Conservation (phyloP, 2,113 vertebrate genomes). For the Ursus arctos region DNA sequence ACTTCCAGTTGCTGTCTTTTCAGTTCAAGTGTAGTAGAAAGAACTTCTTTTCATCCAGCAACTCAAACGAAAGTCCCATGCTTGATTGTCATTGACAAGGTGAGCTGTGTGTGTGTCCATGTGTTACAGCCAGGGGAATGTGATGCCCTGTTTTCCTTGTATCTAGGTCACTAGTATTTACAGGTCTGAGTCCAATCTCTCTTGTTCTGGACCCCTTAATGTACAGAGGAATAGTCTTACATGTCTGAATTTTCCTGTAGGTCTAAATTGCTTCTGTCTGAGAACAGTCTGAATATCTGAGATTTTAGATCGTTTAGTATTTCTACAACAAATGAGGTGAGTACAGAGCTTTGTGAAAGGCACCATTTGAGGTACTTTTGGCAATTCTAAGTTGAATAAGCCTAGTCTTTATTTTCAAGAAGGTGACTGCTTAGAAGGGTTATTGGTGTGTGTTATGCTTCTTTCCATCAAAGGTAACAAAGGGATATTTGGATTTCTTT, state of each 20-base stretch:
- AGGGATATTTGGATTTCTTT: background rate
- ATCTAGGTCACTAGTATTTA: background rate
- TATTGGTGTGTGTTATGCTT: background rate
- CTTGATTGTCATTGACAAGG: background rate
- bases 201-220: background rate
- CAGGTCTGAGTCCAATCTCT: background rate
- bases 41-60: background rate
- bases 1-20: background rate
- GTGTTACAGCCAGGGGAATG: background rate
- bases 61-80: background rate
- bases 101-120: background rate
- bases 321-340: background rate
- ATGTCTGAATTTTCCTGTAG: conserved; percentile 2
- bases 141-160: background rate
- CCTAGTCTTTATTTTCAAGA: background rate
- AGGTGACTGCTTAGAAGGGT: background rate
- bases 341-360: background rate
- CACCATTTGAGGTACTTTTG: background rate
- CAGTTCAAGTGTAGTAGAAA: background rate
- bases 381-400: background rate
- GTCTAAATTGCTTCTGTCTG: background rate
- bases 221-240: background rate
- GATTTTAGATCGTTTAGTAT: background rate
- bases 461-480: background rate
- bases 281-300: conserved; percentile 1